phyloP scores from a whole-genome alignment of 1,140 invertebrate species.

The Trypoxylus dichotomus region DNA sequence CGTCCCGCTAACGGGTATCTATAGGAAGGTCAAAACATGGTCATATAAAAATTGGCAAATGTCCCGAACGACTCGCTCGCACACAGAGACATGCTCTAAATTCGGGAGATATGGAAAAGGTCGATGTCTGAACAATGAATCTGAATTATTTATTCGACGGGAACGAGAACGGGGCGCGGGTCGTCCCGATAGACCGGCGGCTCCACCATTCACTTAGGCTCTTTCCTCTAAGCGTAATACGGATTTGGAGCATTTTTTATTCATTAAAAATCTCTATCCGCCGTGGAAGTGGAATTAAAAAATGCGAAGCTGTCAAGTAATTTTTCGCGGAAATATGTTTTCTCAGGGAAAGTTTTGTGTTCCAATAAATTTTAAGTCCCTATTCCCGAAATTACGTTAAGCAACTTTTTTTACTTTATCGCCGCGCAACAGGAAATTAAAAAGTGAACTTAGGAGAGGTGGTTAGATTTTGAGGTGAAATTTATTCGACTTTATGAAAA shows the following conservation, averaged over 20 bases:
- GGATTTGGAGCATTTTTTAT: conserved; percentile 9
- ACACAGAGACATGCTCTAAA: background rate
- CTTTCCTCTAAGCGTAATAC: background rate
- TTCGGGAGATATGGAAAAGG: conserved; percentile 12
- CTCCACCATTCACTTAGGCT: background rate
- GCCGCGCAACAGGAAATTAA: too few species aligned
- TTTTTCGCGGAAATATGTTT: background rate
- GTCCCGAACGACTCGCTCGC: background rate
- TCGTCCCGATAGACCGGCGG: background rate
- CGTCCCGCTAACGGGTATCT: background rate
- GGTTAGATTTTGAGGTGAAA: too few species aligned
- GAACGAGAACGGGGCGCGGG: background rate
- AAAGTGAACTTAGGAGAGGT: too few species aligned
- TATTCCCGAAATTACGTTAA: background rate
- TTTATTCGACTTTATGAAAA: too few species aligned
- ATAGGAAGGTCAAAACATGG: conserved; percentile 15
- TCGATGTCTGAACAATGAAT: conserved; percentile 7
- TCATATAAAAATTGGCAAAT: conserved; percentile 24
- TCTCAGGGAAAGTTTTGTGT: background rate
- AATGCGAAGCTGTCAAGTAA: background rate
- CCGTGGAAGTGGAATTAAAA: background rate
- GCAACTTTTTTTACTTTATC: background rate
- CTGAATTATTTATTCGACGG: conserved; percentile 10
- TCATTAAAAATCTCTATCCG: conserved; percentile 7
- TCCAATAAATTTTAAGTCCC: background rate